Evolutionary conservation across 1,140 invertebrate species (phyloP).

Genomic region (Lineus longissimus): DNA sequence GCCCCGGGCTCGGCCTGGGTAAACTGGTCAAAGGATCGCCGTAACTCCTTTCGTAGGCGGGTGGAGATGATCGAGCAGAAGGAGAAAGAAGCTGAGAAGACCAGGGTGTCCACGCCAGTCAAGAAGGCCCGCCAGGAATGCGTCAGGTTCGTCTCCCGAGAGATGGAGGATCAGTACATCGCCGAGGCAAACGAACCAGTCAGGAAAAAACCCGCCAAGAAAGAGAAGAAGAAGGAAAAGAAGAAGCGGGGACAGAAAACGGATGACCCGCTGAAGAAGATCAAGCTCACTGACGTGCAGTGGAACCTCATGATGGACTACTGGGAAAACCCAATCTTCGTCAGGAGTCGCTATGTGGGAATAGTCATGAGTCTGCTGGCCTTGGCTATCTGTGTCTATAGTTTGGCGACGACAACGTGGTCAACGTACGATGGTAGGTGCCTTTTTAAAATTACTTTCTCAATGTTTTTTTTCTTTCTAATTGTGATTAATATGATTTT

Average conservation of each 20-base stretch:
- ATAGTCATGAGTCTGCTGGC: constrained; percentile 34
- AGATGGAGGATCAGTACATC: constrained; percentile 41
- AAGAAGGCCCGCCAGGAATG: constrained; percentile 49
- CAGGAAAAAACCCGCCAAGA: not conserved
- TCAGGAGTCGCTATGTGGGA: constrained; percentile 35
- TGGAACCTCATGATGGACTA: constrained; percentile 41
- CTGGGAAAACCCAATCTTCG: constrained; percentile 46
- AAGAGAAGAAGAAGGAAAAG: constrained; percentile 9
- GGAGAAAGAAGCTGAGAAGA: constrained; percentile 23
- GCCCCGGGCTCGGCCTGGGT: constrained; percentile 41
- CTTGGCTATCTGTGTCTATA: constrained; percentile 28
- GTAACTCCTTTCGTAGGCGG: constrained; percentile 37
- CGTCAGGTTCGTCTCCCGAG: constrained; percentile 44
- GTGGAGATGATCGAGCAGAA: constrained; percentile 39
- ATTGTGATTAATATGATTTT: too few relatives aligned
- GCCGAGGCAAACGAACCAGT: constrained; percentile 35
- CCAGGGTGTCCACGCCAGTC: constrained; percentile 45
- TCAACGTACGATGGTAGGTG: constrained; percentile 19
- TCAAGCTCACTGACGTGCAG: constrained; percentile 35
- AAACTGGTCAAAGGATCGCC: constrained; percentile 43
- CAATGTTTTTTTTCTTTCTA: too few relatives aligned
- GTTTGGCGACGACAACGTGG: constrained; percentile 34
- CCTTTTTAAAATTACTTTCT: too few relatives aligned
- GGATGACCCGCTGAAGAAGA: constrained; percentile 14
- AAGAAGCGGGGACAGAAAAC: not conserved